phyloP scores from a whole-genome alignment of 2,797 vertebrate genomes.

The Odontamblyopus lacepedii region DNA sequence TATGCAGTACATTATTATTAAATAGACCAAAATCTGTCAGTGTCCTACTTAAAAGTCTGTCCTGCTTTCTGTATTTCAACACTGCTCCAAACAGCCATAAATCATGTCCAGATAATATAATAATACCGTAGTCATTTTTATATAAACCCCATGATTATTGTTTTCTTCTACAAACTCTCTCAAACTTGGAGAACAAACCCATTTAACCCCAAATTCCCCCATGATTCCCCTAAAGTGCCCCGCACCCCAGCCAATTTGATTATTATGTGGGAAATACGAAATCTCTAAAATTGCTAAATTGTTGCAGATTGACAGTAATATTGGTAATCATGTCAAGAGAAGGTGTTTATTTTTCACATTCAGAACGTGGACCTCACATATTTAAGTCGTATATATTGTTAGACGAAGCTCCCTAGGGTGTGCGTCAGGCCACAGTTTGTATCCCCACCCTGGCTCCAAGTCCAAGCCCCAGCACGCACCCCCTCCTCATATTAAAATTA shows the following conservation, averaged over 20 bases:
- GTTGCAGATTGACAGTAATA: slow-evolving; percentile 54
- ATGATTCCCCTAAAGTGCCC: slow-evolving; percentile 30
- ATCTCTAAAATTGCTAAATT: slow-evolving; percentile 65
- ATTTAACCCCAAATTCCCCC: slow-evolving; percentile 21
- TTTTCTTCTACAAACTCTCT: slow-evolving; percentile 18
- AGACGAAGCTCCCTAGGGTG: slow-evolving; percentile 44
- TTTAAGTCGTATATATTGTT: slow-evolving; percentile 56
- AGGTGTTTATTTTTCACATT: slow-evolving; percentile 11
- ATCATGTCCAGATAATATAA: background rate
- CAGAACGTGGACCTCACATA: slow-evolving; percentile 18
- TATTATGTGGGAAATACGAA: slow-evolving; percentile 36
- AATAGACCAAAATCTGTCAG: background rate
- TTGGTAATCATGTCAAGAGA: slow-evolving; percentile 56
- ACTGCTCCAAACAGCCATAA: background rate
- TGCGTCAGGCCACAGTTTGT: slow-evolving; percentile 56
- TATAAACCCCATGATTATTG: slow-evolving; percentile 13
- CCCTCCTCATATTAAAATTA: slow-evolving; percentile 18
- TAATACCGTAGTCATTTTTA: background rate
- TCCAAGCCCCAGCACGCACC: slow-evolving; percentile 53
- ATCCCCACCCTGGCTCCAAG: slow-evolving; percentile 62
- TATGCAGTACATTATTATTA: background rate
- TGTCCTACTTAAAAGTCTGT: background rate
- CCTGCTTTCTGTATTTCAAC: background rate
- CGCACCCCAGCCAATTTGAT: slow-evolving; percentile 36
- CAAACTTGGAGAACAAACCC: slow-evolving; percentile 26